Evolutionary conservation across 23 tunicate species (phyloP).

Genomic region (Clavelina lepadiformis): DNA sequence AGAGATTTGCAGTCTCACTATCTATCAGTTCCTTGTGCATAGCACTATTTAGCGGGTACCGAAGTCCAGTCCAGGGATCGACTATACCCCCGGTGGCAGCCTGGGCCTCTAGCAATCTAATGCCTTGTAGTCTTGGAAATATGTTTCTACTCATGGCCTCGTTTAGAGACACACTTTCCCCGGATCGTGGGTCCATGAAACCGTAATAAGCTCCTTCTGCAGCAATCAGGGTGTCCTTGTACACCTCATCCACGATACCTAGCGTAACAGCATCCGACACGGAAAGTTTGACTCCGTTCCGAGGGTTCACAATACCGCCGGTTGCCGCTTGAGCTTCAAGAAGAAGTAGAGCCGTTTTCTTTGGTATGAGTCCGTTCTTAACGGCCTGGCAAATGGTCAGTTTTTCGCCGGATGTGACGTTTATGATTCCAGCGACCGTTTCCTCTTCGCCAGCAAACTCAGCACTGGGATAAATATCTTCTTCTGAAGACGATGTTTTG

Average conservation of each 20-base stretch:
- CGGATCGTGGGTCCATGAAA: slow-evolving; percentile 76
- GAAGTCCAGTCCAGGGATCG: slow-evolving; percentile 81
- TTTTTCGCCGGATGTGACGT: slow-evolving; percentile 87
- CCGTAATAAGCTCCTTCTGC: slow-evolving; percentile 96
- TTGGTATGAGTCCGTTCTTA: slow-evolving; percentile 76
- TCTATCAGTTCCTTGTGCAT: slow-evolving; percentile 47
- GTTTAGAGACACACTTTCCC: slow-evolving; percentile 57
- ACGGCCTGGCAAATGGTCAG: slow-evolving; percentile 86
- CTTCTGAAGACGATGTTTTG: no score
- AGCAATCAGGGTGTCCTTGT: slow-evolving; percentile 49
- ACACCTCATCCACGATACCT: slow-evolving; percentile 60
- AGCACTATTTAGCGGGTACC: slow-evolving; percentile 44
- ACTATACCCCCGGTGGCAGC: slow-evolving; percentile 90
- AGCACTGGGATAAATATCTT: no score
- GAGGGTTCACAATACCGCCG: slow-evolving; percentile 79
- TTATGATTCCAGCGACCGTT: slow-evolving; percentile 83
- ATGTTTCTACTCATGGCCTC: slow-evolving; percentile 77
- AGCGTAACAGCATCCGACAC: slow-evolving; percentile 59
- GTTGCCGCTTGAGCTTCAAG: slow-evolving; percentile 97
- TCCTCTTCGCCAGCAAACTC: no score
- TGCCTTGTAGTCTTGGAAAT: slow-evolving; percentile 80
- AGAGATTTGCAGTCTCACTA: slow-evolving; percentile 37
- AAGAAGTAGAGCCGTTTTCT: slow-evolving; percentile 68
- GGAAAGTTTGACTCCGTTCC: slow-evolving; percentile 78
- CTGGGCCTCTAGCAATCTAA: slow-evolving; percentile 87